A percentile compares a stretch with the other conserved stretches of the same genome.
phyloP scores from a whole-genome alignment of 2,888 invertebrate genomes.

The Lacanobia oleracea region DNA sequence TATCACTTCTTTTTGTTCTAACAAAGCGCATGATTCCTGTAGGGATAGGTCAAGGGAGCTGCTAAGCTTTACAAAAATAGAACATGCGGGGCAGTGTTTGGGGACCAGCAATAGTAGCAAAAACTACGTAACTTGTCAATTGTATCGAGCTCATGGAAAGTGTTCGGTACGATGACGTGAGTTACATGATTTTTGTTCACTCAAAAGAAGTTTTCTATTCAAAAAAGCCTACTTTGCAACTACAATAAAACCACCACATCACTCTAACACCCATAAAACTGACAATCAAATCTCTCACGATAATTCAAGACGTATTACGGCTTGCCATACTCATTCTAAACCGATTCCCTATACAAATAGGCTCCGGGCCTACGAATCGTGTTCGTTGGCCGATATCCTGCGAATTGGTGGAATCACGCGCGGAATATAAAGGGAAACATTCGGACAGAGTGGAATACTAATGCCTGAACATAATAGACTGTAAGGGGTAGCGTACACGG shows the following conservation, averaged over 20 bases:
- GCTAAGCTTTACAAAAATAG: no score
- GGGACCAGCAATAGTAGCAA: no score
- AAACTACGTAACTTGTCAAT: no score
- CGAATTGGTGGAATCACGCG: conserved; percentile 67
- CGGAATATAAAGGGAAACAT: conserved; percentile 70
- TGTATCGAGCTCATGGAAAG: no score
- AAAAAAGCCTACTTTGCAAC: no score
- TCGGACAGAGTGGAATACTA: conserved; percentile 67
- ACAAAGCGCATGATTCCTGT: no score
- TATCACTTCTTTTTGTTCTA: no score
- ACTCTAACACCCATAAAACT: not conserved
- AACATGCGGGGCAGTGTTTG: no score
- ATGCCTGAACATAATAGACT: conserved; percentile 67
- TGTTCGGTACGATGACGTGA: no score
- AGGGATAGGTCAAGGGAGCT: no score
- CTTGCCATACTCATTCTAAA: conserved; percentile 43
- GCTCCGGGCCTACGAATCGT: conserved; percentile 59
- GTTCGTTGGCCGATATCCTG: conserved; percentile 60
- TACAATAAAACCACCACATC: not conserved
- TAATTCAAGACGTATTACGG: conserved; percentile 47
- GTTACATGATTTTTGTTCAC: no score
- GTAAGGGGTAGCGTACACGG: conserved; percentile 48
- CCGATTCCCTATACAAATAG: conserved; percentile 62
- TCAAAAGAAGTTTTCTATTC: no score
- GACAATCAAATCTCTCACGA: conserved; percentile 17